Conservation (phyloP, 2,888 invertebrate species). For the Gandaritis pyraliata region DNA sequence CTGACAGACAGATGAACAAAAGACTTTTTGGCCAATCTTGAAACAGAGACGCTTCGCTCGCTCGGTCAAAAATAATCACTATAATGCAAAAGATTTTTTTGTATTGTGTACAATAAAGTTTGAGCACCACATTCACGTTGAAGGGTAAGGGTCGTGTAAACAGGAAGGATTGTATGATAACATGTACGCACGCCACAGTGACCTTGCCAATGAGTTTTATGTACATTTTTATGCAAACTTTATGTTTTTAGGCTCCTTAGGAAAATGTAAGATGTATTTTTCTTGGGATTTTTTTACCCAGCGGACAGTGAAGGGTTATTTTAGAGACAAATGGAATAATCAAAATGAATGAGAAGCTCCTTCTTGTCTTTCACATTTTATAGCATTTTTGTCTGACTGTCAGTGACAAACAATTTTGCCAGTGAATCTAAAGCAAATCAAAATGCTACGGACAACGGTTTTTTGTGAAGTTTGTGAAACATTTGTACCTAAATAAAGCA, state of each 20-base stretch:
- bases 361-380: no score
- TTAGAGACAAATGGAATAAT: background rate
- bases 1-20: no score
- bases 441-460: no score
- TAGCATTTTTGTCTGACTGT: no score
- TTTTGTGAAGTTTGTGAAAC: no score
- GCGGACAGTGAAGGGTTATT: background rate
- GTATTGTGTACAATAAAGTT: conserved; percentile 13
- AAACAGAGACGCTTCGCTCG: no score
- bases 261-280: background rate
- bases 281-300: background rate
- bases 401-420: no score
- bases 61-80: no score
- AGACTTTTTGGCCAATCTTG: no score
- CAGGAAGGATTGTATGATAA: conserved; percentile 40
- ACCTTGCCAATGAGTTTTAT: conserved; percentile 49
- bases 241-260: conserved; percentile 20
- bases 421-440: no score
- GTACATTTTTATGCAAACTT: conserved; percentile 47
- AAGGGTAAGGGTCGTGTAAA: conserved; percentile 46
- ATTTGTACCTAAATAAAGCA: no score
- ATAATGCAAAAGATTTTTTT: background rate
- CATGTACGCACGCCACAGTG: conserved; percentile 21
- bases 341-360: no score
- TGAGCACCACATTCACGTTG: conserved; percentile 37